A percentile compares a stretch with the other conserved stretches of the same genome.
phyloP scores from a whole-genome alignment of 2,113 vertebrate genomes.

The Pangasianodon gigas region DNA sequence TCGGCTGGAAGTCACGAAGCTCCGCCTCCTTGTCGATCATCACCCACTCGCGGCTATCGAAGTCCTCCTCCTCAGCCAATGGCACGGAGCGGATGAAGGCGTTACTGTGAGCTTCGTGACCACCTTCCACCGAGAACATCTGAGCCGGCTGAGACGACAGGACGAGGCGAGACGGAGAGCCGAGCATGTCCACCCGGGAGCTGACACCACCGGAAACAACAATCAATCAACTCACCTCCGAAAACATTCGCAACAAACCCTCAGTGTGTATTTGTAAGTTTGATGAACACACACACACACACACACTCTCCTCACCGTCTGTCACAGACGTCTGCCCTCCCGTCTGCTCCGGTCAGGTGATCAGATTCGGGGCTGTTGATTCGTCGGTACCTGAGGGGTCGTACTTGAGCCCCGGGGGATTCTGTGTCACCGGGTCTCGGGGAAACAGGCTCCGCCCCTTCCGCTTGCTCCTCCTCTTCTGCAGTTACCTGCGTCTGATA shows the following conservation, averaged over 20 bases:
- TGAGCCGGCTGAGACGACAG: slow-evolving; percentile 96
- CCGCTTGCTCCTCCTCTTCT: slow-evolving; percentile 85
- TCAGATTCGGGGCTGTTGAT: slow-evolving; percentile 96
- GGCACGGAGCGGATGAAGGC: slow-evolving; percentile 96
- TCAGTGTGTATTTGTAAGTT: background rate
- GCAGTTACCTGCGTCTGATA: slow-evolving; percentile 74
- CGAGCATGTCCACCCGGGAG: slow-evolving; percentile 89
- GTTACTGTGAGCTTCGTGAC: slow-evolving; percentile 92
- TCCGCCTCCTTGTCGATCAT: slow-evolving; percentile 98
- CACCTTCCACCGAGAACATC: slow-evolving; percentile 91
- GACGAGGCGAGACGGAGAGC: slow-evolving; percentile 89
- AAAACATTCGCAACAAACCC: background rate
- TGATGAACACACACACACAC: background rate
- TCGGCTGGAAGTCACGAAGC: slow-evolving; percentile 93
- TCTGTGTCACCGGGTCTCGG: slow-evolving; percentile 83
- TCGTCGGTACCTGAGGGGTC: slow-evolving; percentile 84
- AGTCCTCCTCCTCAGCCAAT: slow-evolving; percentile 95
- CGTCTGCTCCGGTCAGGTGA: slow-evolving; percentile 86
- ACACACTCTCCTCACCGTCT: slow-evolving; percentile 77
- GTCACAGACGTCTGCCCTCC: slow-evolving; percentile 82
- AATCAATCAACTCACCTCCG: background rate
- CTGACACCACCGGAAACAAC: slow-evolving; percentile 59
- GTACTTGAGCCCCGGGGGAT: slow-evolving; percentile 81
- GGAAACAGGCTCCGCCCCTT: slow-evolving; percentile 79
- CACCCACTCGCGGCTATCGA: slow-evolving; percentile 98